phyloP scores from a whole-genome alignment of 2,888 invertebrate species.

The Punctoribates punctum region DNA sequence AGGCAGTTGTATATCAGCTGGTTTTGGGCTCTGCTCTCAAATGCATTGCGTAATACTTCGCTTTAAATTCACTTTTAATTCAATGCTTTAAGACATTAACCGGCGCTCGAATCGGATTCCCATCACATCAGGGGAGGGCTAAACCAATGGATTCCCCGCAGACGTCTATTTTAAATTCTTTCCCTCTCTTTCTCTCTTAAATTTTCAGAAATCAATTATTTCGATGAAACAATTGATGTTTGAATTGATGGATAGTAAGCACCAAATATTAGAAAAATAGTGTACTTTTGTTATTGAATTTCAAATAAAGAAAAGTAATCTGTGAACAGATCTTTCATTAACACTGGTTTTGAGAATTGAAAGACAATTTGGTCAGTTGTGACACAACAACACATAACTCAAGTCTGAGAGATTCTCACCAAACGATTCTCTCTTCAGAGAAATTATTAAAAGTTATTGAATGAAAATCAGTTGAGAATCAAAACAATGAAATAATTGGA shows the following conservation, averaged over 20 bases:
- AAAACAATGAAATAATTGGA: not conserved
- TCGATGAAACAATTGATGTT: not conserved
- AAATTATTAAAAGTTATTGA: not conserved
- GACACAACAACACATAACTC: no score
- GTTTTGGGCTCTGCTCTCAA: not conserved
- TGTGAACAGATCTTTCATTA: no score
- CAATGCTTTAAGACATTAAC: not conserved
- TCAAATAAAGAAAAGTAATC: no score
- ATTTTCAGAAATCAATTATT: not conserved
- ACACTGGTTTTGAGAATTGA: no score
- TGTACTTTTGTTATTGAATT: no score
- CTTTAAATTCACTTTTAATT: not conserved
- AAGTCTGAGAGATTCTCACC: no score
- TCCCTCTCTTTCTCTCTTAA: not conserved
- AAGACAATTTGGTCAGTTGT: no score
- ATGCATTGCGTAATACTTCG: not conserved
- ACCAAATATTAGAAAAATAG: not conserved
- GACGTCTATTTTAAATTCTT: not conserved
- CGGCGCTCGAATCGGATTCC: not conserved
- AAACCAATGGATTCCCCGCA: not conserved
- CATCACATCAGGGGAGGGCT: conserved; percentile 13
- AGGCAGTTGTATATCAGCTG: conserved; percentile 20
- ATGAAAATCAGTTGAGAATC: not conserved
- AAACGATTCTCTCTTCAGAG: not conserved
- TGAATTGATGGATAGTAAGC: not conserved